Evolutionary conservation across 2,113 vertebrate species (phyloP).

Genomic region (Perccottus glenii): DNA sequence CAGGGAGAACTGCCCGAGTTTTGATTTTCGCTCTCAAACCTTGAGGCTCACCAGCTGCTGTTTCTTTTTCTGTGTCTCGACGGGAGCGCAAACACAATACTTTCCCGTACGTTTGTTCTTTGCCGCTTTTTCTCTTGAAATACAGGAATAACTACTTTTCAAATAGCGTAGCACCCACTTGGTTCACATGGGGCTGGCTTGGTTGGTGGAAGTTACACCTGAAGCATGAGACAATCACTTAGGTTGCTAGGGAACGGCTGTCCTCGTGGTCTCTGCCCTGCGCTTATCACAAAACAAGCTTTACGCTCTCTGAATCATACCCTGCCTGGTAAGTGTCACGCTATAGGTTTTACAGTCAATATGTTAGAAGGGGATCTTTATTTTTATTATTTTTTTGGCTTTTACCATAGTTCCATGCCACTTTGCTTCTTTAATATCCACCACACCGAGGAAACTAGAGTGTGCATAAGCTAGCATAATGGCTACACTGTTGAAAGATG

Average conservation of each 20-base stretch:
- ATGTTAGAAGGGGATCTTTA: not conserved
- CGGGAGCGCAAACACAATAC: constrained; percentile 37
- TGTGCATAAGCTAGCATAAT: not conserved
- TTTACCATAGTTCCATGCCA: not conserved
- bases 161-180: constrained; percentile 41
- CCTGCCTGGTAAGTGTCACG: constrained; percentile 19
- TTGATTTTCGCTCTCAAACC: constrained; percentile 38
- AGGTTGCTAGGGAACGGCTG: constrained; percentile 79
- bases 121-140: constrained; percentile 28
- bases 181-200: constrained; percentile 56
- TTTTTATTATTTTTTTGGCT: not conserved
- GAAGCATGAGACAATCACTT: constrained; percentile 66
- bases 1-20: constrained; percentile 22
- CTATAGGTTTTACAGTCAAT: constrained; percentile 15
- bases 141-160: constrained; percentile 49
- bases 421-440: not conserved
- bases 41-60: constrained; percentile 36
- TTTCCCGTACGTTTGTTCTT: constrained; percentile 32
- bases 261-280: constrained; percentile 50
- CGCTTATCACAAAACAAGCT: constrained; percentile 55
- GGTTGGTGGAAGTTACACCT: constrained; percentile 63
- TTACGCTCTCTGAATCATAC: constrained; percentile 53
- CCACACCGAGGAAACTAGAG: not conserved
- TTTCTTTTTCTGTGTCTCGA: constrained; percentile 5
- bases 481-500: not conserved